These are phyloP conservation scores for Mola mola DNA, from an alignment of 2,113 vertebrate species.

Conservation along the genomic window DNA sequence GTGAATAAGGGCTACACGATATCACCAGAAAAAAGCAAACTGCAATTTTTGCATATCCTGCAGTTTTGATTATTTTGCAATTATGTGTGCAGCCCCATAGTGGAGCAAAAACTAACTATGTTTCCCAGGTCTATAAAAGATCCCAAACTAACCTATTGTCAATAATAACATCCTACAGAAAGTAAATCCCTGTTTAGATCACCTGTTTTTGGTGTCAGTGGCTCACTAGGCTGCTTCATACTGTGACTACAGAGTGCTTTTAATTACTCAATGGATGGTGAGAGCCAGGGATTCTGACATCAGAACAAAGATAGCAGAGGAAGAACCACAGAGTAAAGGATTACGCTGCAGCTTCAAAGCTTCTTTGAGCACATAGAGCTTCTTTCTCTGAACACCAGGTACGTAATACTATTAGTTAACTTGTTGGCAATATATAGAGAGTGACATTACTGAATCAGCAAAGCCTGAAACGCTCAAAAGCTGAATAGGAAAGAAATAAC, in stretches of 20 bases:
- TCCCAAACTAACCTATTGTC: too few relatives aligned
- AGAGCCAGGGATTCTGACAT: too few relatives aligned
- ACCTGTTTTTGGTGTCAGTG: slow-evolving; percentile 26
- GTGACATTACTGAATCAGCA: slow-evolving; percentile 26
- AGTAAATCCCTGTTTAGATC: slow-evolving; percentile 26
- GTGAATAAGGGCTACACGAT: too few relatives aligned
- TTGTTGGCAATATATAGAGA: slow-evolving; percentile 20
- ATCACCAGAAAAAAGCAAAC: too few relatives aligned
- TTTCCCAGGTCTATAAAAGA: too few relatives aligned
- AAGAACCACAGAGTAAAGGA: slow-evolving; percentile 47
- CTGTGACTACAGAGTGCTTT: slow-evolving; percentile 43
- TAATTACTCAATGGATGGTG: slow-evolving; percentile 54
- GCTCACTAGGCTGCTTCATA: slow-evolving; percentile 37
- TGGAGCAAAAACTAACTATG: too few relatives aligned
- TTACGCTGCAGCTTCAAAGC: slow-evolving; percentile 65
- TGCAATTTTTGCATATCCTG: too few relatives aligned
- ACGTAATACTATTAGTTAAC: slow-evolving; percentile 50
- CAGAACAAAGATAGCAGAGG: slow-evolving; percentile 55
- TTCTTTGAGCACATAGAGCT: slow-evolving; percentile 45
- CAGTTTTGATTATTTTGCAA: too few relatives aligned
- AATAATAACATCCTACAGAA: too few relatives aligned
- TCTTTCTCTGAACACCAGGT: slow-evolving; percentile 16
- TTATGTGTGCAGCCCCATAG: too few relatives aligned
- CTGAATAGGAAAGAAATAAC: not conserved
- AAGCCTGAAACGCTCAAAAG: slow-evolving; percentile 7